Percentiles rank a stretch among this genome's conserved stretches.
Evolutionary conservation across 2,797 vertebrate species (phyloP).

Genomic region (Distichodus sexfasciatus): DNA sequence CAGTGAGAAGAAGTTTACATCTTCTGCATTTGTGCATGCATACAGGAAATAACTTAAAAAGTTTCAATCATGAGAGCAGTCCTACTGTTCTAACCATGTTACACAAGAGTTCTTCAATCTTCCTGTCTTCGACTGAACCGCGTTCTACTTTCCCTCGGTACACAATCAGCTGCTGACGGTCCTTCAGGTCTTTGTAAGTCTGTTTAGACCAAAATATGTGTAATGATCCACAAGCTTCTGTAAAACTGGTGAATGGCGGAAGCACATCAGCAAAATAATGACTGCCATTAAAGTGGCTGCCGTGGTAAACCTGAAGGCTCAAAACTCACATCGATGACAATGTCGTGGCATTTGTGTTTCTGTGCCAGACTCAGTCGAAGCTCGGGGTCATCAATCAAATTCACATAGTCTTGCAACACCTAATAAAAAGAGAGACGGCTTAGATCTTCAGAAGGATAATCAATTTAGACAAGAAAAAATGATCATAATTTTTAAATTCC

Average conservation of each 20-base stretch:
- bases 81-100: conserved; percentile 71
- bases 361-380: conserved; percentile 81
- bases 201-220: conserved; percentile 55
- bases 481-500: neutral
- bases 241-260: neutral
- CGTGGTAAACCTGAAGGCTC: neutral
- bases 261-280: neutral
- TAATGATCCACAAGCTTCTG: neutral
- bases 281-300: too few species aligned
- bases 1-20: neutral
- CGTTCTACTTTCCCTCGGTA: conserved; percentile 85
- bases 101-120: conserved; percentile 82
- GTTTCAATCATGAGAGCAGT: neutral
- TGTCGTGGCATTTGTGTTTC: conserved; percentile 94
- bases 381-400: conserved; percentile 85
- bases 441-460: neutral
- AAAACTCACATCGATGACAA: conserved; percentile 87
- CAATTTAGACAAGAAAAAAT: neutral
- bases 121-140: conserved; percentile 82
- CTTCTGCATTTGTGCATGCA: neutral
- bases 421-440: conserved; percentile 49
- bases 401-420: conserved; percentile 90
- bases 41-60: neutral
- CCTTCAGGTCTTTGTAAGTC: conserved; percentile 90
- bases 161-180: conserved; percentile 82